Evolutionary conservation across 2,113 vertebrate genomes (phyloP), one percentile per base, ranked within the genome.

Genomic region (Damaliscus lunatus): DNA sequence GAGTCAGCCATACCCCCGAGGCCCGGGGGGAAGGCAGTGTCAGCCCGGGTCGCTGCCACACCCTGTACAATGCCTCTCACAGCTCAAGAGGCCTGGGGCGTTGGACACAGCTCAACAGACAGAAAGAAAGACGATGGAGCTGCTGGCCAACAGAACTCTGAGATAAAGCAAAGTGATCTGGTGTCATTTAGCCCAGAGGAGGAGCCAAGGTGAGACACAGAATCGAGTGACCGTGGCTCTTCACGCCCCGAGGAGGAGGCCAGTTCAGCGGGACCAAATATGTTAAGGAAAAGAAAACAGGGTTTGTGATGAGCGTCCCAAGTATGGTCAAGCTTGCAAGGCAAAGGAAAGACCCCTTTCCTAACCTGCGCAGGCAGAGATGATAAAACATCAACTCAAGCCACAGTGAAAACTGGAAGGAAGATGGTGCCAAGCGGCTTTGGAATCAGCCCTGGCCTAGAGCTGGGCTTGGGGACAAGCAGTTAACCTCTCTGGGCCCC

Each of bases 91-190:
- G 67, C 90, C 57, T 14, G 40, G 60, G 82, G 62, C 27, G 3
- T 91, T 97, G 98, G 95, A 97, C 27, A 48, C 43, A 84, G 60
- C 94, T 97, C 96, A 96, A 97, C 83, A 97, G 91, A 95, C 27
- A 96, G 97, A 97, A 95, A 97, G 60, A 98, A 94, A 93, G 91
- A 97, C 74, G 95, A 98, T 52, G 96, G 97, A 96, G 93, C 29
- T 80, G 67, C 71, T 98, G 96, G 94, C 93, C 67, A 90, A 88
- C 31, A 95, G 78, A 90, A 80, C 74, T 74, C 55, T 46, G 88
- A 90, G 84, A 80, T 91, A 88, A 95, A 59, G 85, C 80, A 83
- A 48, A 94, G 86, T 25, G 67, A 92, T 82, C 90, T 89, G 92
- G 90, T 83, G 92, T 87, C 57, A 80, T 94, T 97, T 95, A 96